Conservation (phyloP, 2,797 vertebrate genomes). For the Amphiprion clarkii region DNA sequence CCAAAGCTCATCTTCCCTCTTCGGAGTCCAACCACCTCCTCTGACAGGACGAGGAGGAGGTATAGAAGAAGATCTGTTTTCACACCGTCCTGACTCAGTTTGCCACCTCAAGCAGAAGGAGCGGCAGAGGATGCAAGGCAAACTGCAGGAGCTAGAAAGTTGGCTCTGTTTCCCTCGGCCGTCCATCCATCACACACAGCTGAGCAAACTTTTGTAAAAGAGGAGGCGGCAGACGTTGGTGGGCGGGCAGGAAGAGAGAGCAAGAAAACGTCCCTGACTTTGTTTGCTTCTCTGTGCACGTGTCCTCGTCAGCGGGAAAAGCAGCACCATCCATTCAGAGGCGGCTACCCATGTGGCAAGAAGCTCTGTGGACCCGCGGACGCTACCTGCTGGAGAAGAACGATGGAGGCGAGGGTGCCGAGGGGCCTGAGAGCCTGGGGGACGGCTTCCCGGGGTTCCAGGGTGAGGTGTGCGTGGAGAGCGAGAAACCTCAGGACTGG, state of each 20-base stretch:
- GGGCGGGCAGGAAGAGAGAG: conserved; percentile 18
- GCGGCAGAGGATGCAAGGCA: conserved; percentile 55
- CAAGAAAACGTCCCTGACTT: conserved; percentile 20
- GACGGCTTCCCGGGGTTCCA: conserved; percentile 71
- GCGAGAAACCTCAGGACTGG: conserved; percentile 93
- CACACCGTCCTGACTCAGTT: conserved; percentile 61
- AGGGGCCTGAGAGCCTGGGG: conserved; percentile 72
- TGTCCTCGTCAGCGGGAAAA: conserved; percentile 27
- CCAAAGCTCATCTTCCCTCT: conserved; percentile 39
- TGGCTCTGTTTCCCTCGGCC: conserved; percentile 36
- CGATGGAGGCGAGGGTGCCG: conserved; percentile 79
- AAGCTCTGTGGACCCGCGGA: conserved; percentile 89
- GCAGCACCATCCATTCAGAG: conserved; percentile 41
- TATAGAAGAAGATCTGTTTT: conserved; percentile 22
- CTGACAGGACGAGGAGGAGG: conserved; percentile 18
- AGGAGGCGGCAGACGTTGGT: conserved; percentile 7
- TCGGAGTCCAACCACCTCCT: conserved; percentile 30
- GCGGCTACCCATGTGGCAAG: conserved; percentile 86
- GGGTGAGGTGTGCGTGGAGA: conserved; percentile 65
- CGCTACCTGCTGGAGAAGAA: conserved; percentile 93
- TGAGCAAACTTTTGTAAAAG: conserved; percentile 59
- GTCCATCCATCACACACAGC: conserved; percentile 26
- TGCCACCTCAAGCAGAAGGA: conserved; percentile 45
- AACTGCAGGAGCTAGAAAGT: conserved; percentile 56
- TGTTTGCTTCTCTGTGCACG: not conserved